These are phyloP conservation scores for Prunella strophiata DNA, from an alignment of 2,797 vertebrate genomes.

Conservation along the genomic window DNA sequence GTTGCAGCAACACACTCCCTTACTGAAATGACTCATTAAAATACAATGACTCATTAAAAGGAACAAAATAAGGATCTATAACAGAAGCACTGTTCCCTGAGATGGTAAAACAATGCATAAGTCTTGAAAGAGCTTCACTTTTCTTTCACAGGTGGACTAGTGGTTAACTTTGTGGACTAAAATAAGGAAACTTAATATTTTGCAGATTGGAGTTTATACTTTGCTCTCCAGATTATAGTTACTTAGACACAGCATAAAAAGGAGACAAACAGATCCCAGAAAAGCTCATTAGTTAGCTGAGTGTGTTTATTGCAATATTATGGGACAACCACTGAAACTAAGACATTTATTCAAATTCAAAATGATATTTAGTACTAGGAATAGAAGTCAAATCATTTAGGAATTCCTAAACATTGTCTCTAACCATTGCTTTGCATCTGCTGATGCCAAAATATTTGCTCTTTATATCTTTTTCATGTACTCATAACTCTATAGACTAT, in stretches of 20 bases:
- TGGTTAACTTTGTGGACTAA: not conserved
- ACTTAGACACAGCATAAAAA: not conserved
- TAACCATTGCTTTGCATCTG: not conserved
- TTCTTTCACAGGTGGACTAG: not conserved
- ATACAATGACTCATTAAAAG: not conserved
- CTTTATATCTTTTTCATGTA: not conserved
- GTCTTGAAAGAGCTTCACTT: not conserved
- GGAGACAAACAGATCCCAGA: not conserved
- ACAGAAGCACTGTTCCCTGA: not conserved
- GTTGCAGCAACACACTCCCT: not conserved
- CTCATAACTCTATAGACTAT: not conserved
- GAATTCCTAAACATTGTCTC: not conserved
- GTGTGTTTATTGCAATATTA: not conserved
- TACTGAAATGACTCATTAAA: not conserved
- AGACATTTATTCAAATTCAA: not conserved
- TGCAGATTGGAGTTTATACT: not conserved
- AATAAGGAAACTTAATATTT: not conserved
- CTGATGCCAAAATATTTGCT: not conserved
- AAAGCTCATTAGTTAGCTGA: not conserved
- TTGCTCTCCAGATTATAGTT: not conserved
- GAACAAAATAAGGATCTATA: not conserved
- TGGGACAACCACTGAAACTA: not conserved
- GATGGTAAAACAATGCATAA: not conserved
- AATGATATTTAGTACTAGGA: not conserved
- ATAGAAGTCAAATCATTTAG: not conserved